These are phyloP conservation scores for Ectemnius lituratus DNA, from an alignment of 2,888 invertebrate genomes.

Conservation along the genomic window DNA sequence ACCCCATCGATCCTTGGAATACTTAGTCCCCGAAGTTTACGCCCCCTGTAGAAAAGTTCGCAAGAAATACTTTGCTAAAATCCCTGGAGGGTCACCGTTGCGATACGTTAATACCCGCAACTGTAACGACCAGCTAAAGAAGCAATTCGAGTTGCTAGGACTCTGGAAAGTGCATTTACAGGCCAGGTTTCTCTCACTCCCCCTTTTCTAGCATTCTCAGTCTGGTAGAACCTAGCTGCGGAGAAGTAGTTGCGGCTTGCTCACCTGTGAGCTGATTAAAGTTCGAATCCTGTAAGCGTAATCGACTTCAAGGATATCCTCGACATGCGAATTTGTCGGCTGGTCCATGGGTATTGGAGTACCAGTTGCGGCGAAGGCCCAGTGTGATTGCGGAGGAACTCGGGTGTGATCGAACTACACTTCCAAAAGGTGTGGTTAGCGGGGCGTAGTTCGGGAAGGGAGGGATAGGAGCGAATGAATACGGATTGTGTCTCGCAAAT, in stretches of 20 bases:
- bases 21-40: too few relatives aligned
- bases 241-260: slow-evolving; percentile 28
- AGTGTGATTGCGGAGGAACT: slow-evolving; percentile 6
- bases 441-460: too few relatives aligned
- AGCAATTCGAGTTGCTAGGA: too few relatives aligned
- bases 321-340: slow-evolving; percentile 5
- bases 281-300: slow-evolving; percentile 32
- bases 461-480: too few relatives aligned
- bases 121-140: too few relatives aligned
- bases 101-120: background rate
- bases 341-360: slow-evolving; percentile 17
- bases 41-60: background rate
- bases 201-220: too few relatives aligned
- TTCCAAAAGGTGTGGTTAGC: background rate
- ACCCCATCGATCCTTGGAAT: slow-evolving; percentile 9
- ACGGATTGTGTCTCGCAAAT: background rate
- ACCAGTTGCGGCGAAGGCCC: background rate
- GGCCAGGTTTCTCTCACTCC: too few relatives aligned
- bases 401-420: background rate
- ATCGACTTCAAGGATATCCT: slow-evolving; percentile 3
- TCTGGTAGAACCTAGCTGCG: background rate
- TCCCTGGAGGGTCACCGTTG: background rate
- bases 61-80: background rate
- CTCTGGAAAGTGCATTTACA: too few relatives aligned
- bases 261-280: slow-evolving; percentile 41